Evolutionary conservation across 2,888 invertebrate genomes (phyloP).

Genomic region (Lasioglossum oenotherae): DNA sequence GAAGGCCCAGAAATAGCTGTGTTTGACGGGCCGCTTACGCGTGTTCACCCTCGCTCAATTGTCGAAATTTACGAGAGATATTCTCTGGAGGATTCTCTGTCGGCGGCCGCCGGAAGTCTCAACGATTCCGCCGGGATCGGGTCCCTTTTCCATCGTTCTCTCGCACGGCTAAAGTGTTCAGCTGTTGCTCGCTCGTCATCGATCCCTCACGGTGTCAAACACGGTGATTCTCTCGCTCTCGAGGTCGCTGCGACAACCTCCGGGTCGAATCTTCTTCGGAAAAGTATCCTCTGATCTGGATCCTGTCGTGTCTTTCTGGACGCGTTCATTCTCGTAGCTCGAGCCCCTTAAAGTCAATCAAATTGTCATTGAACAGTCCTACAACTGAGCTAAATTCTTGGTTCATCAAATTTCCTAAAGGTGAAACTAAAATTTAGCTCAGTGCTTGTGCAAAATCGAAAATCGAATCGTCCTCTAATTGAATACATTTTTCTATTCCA

Average conservation of each 20-base stretch:
- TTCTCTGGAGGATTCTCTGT: conserved; percentile 31
- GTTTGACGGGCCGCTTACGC: conserved; percentile 36
- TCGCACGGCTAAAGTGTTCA: conserved; percentile 77
- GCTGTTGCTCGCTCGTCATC: conserved; percentile 78
- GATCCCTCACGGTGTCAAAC: conserved; percentile 40
- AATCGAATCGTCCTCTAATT: background rate
- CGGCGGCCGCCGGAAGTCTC: conserved; percentile 75
- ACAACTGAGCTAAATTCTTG: background rate
- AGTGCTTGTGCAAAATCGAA: background rate
- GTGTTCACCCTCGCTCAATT: conserved; percentile 43
- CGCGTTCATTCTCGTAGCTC: too few relatives aligned
- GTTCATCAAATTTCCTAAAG: background rate
- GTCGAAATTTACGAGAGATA: conserved; percentile 54
- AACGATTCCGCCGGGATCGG: conserved; percentile 71
- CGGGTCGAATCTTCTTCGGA: conserved; percentile 15
- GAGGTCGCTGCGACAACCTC: background rate
- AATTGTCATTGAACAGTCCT: background rate
- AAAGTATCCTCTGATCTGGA: background rate
- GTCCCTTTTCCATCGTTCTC: conserved; percentile 47
- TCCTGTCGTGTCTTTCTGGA: background rate
- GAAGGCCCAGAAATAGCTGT: conserved; percentile 34
- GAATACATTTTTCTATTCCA: background rate
- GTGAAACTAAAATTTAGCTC: background rate
- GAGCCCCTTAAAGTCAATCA: background rate
- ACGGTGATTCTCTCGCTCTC: background rate